Base-by-base conservation (phyloP, 2,888 invertebrate genomes). In the Aleiodes testaceus region DNA sequence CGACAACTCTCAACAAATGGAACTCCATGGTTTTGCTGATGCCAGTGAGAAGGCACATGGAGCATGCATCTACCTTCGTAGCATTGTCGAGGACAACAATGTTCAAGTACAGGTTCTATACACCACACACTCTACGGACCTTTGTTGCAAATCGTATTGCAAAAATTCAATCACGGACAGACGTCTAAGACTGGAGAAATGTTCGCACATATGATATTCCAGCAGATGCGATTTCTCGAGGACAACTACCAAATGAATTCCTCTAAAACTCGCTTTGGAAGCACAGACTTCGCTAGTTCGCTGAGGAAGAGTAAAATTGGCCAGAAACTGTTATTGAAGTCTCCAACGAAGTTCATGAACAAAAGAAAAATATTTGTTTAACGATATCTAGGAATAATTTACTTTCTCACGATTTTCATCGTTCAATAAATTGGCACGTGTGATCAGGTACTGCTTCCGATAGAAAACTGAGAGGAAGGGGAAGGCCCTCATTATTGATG, bases 1-100 rank as follows among this genome's bases (percentile, higher is more conserved):
- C 5, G 70, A 44, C n/a, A 64, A 66, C 0, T 7, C 42, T n/a
- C 36, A 72, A 2, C 22, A 66, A 0, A 30, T 63, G 1, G 26
- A 77, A 64, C 9, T 77, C 7, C 76, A 77, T 22, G 77, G 76
- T 3, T 78, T 74, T 36, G 66, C 72, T 9, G 75, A 77, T 49
- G 75, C 76, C 5, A 74, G 78, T 49, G 65, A 73, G 47, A 18
- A 2, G 20, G 73, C 72, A 0, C 76, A 77, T 44, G 77, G 77
- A n/a, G 78, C 77, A 14, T 45, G 20, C 30, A 63, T 4, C 49
- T 52, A 11, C 4, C 47, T 16, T 30, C 49, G n/a, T 42, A 72
- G 6, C 14, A 30, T 11, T n/a, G n/a, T n/a, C n/a, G n/a, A n/a
- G n/a, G n/a, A n/a, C n/a, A n/a, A n/a, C n/a, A n/a, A n/a, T n/a